A percentile compares a stretch with the other conserved stretches of the same genome.
Evolutionary conservation across 2,113 vertebrate species (phyloP).

Genomic region (Pipa parva): DNA sequence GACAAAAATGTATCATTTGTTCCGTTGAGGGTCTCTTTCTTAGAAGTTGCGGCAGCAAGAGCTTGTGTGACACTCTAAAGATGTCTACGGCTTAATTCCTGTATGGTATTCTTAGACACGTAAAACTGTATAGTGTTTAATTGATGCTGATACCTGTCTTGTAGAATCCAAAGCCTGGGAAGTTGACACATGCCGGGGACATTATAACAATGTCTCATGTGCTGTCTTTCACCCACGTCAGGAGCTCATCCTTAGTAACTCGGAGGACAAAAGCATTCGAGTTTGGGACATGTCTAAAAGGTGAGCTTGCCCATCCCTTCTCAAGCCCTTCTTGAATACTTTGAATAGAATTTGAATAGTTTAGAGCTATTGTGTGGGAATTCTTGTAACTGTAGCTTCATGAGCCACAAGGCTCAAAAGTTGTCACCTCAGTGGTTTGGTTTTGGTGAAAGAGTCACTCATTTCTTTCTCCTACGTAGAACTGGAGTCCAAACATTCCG

Average conservation of each 20-base stretch:
- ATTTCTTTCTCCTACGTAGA: conserved; percentile 47
- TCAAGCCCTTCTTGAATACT: too few species aligned
- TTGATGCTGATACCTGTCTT: too few species aligned
- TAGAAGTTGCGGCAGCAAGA: too few species aligned
- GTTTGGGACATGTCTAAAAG: conserved; percentile 97
- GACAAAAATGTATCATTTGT: too few species aligned
- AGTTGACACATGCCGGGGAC: conserved; percentile 91
- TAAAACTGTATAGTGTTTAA: too few species aligned
- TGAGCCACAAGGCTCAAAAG: too few species aligned
- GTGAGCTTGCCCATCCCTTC: conserved; percentile 48
- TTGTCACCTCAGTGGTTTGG: too few species aligned
- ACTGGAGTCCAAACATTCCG: conserved; percentile 95
- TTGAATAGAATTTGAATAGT: too few species aligned
- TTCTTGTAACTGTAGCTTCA: too few species aligned
- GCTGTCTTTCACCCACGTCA: conserved; percentile 95
- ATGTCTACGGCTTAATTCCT: neutral
- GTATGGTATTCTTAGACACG: neutral
- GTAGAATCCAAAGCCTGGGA: conserved; percentile 95
- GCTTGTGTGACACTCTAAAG: too few species aligned
- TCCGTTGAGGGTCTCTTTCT: too few species aligned
- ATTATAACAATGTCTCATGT: conserved; percentile 98
- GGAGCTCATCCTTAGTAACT: conserved; percentile 95
- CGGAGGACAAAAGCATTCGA: conserved; percentile 94
- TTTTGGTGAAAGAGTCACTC: neutral
- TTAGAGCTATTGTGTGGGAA: too few species aligned